Evolutionary conservation across 2,888 invertebrate species (phyloP), one percentile per base, ranked within the genome.

Genomic region (Phortica okadai): DNA sequence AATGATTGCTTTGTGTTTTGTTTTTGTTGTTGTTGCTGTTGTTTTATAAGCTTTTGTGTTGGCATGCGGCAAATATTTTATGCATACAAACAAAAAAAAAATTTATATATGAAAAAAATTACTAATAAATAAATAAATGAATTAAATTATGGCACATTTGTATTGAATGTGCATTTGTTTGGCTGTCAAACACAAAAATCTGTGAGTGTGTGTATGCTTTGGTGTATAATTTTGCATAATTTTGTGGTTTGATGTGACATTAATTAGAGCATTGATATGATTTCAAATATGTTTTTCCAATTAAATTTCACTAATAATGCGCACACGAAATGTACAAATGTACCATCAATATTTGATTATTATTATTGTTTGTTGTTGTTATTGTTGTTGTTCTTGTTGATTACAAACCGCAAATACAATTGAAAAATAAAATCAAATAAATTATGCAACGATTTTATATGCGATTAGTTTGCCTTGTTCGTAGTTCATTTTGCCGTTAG

Each of bases 1-100:
- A 81, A 85, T 82, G 81, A 81, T 82, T 78, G 77, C 44, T 44
- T 74, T 70, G 73, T 41, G 66, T 66, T 66, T 64, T 42, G 54
- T 64, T 74, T 74, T 54, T 62, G 62, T 64, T 59, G 44, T 50
- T 54, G 10, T 66, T 73, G 56, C 33, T 58, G 33, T 33, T 33
- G 33, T 33, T 33, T 33, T 33, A 33, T 33, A 5, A 33, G 41
- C 33, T 45, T 21, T 64, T 78, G 58, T 59, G 45, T 72, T 66
- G 11, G 69, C 14, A 42, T 59, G 74, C 73, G 41, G 74, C 16
- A 50, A 64, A 64, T 33, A 64, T 25, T 11, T 11, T 11, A 67
- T 11, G 6, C 14, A 67, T 6, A 16, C 16, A 44, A 10, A 64
- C 64, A 64, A n/a, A 64, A 5, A 33, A 33, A 11, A 33, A 2